These are phyloP conservation scores for Sterna hirundo DNA, from an alignment of 2,113 vertebrate species.

Conservation along the genomic window DNA sequence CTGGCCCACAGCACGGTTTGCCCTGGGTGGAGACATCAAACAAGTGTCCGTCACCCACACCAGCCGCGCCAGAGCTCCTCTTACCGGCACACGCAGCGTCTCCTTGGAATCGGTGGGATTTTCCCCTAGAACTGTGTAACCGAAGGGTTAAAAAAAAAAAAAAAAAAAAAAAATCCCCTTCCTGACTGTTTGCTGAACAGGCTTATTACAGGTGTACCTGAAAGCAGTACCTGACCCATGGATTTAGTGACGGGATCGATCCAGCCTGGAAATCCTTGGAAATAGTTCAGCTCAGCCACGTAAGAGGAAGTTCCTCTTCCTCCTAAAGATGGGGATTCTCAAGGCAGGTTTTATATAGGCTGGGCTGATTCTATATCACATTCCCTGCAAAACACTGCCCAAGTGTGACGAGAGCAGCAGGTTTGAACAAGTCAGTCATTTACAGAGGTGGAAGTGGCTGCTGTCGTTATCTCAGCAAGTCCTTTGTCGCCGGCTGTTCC, in stretches of 20 bases:
- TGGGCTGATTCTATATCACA: not conserved
- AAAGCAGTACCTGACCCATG: not conserved
- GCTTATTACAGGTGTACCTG: not conserved
- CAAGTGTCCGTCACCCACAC: fast-evolving
- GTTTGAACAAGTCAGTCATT: not conserved
- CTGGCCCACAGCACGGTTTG: not conserved
- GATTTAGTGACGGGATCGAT: not conserved
- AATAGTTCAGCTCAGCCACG: not conserved
- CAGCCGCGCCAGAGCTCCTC: not conserved
- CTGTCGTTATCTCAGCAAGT: not conserved
- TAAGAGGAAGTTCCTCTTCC: not conserved
- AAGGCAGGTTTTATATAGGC: not conserved
- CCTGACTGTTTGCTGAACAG: not conserved
- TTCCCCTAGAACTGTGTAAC: not conserved
- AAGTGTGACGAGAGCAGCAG: not conserved
- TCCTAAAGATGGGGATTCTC: not conserved
- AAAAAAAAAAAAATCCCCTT: not conserved
- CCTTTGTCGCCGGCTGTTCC: not conserved
- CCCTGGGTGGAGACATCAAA: not conserved
- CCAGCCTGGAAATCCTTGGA: not conserved
- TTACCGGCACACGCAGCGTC: fast-evolving
- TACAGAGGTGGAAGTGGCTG: not conserved
- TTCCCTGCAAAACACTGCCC: not conserved
- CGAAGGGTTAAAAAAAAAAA: not conserved
- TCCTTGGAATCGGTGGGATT: not conserved